Evolutionary conservation across 2,113 vertebrate genomes (phyloP), one percentile per base, ranked within the genome.

Genomic region (Athene cunicularia): DNA sequence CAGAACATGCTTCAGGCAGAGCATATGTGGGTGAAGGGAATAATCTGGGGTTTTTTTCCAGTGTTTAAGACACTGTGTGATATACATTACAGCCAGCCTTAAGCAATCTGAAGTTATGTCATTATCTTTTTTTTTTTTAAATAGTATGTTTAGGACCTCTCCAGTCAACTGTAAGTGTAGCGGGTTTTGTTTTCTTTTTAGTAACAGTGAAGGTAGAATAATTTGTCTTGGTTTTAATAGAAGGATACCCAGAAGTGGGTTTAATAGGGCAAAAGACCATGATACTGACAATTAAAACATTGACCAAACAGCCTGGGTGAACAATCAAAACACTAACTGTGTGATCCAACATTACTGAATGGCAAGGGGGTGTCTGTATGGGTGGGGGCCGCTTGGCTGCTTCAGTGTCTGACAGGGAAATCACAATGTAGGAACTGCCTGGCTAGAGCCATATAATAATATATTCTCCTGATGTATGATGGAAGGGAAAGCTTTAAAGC

Each of bases 281-380:
- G 32, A 12, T 39, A 35, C 21, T 55, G 27, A 26, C 26, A 22
- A 4, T 22, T 8, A 37, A 76, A 67, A 6, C 19, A 21, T 3
- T 18, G 47, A 58, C 21, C 6, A 33, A 33, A 49, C 33, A 67
- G 21, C 28, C 47, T 28, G 35, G 53, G 26, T 7, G 73, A 81
- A 10, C 7, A 11, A 8, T 15, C 26, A 30, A 27, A 45, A 60
- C 39, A n/a, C 7, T 1, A 27, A 8, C 14, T 21, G 17, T 30
- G 33, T 13, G 35, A 32, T 20, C 17, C 14, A 45, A 11, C 8
- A 0, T 23, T 68, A 6, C 3, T 37, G 66, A 32, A 6, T 3
- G 30, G 6, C 9, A 5, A 5, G n/a, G 30, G 22, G 14, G 4
- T 4, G 19, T 5, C 3, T 62, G 9, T 19, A 2, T 2, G 26